These are phyloP conservation scores for Gandaritis pyraliata DNA, from an alignment of 2,888 invertebrate genomes.

Conservation along the genomic window DNA sequence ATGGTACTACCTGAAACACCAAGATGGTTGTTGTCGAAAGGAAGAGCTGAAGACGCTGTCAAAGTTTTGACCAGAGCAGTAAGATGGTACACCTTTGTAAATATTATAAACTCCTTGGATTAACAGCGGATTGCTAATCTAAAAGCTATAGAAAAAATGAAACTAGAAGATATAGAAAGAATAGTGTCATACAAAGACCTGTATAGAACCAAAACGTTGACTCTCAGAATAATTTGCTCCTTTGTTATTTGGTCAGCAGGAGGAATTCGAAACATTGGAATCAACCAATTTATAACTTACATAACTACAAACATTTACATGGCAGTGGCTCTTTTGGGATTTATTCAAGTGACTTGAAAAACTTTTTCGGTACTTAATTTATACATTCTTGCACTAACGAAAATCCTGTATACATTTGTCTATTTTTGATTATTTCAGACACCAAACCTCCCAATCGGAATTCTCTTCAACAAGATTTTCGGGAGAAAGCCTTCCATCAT, in stretches of 20 bases:
- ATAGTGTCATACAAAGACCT: slow-evolving; percentile 53
- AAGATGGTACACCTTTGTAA: slow-evolving; percentile 41
- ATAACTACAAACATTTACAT: slow-evolving; percentile 55
- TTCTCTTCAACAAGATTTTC: slow-evolving; percentile 53
- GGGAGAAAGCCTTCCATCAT: slow-evolving; percentile 52
- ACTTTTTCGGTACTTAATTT: not conserved
- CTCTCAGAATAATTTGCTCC: slow-evolving; percentile 44
- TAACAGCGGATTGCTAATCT: slow-evolving; percentile 6
- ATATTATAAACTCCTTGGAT: not conserved
- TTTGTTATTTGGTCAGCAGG: slow-evolving; percentile 49
- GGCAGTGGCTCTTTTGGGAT: slow-evolving; percentile 53
- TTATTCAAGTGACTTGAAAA: slow-evolving; percentile 50
- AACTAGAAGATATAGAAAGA: slow-evolving; percentile 41
- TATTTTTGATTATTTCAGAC: slow-evolving; percentile 51
- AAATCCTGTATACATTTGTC: not conserved
- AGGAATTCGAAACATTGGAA: slow-evolving; percentile 57
- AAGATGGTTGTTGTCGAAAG: slow-evolving; percentile 61
- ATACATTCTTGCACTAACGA: too few species aligned
- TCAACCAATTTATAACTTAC: slow-evolving; percentile 60
- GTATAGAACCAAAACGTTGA: slow-evolving; percentile 50
- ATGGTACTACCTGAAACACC: slow-evolving; percentile 60
- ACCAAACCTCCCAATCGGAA: slow-evolving; percentile 51
- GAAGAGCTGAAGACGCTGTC: slow-evolving; percentile 52
- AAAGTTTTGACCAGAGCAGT: slow-evolving; percentile 55
- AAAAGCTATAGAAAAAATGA: slow-evolving; percentile 47